These are phyloP conservation scores for Globodera ellingtonae DNA, from an alignment of 1,140 invertebrate genomes.

Conservation along the genomic window DNA sequence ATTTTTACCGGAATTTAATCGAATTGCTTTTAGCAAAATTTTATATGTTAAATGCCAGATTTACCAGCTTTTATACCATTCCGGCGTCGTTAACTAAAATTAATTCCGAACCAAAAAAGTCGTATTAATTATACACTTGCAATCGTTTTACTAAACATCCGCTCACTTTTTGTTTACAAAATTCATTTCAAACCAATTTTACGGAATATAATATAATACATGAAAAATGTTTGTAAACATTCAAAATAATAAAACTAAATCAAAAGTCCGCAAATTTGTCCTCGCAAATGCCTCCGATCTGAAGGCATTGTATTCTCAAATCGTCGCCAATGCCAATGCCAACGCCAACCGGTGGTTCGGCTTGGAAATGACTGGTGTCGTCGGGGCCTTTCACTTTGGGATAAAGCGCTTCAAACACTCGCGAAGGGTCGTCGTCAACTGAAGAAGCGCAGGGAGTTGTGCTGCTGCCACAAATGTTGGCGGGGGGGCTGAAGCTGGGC, in stretches of 20 bases:
- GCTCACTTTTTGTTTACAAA: no score
- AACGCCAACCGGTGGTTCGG: conserved; percentile 31
- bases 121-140: no score
- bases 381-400: conserved; percentile 59
- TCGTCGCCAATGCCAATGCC: not conserved
- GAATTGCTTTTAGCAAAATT: no score
- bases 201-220: no score
- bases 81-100: no score
- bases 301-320: conserved; percentile 8
- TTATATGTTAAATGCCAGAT: no score
- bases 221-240: not conserved
- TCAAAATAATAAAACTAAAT: conserved; percentile 18
- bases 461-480: not conserved
- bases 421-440: conserved; percentile 27
- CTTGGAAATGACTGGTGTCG: conserved; percentile 60
- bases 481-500: conserved; percentile 50
- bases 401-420: conserved; percentile 60
- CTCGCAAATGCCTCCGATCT: conserved; percentile 26
- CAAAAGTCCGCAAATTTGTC: conserved; percentile 43
- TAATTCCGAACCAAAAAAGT: no score
- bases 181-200: no score
- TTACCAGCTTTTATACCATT: no score
- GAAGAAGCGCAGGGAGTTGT: not conserved
- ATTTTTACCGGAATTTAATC: no score
- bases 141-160: no score